These are phyloP conservation scores for Galerucella calmariensis DNA, from an alignment of 2,888 invertebrate genomes.

Conservation along the genomic window DNA sequence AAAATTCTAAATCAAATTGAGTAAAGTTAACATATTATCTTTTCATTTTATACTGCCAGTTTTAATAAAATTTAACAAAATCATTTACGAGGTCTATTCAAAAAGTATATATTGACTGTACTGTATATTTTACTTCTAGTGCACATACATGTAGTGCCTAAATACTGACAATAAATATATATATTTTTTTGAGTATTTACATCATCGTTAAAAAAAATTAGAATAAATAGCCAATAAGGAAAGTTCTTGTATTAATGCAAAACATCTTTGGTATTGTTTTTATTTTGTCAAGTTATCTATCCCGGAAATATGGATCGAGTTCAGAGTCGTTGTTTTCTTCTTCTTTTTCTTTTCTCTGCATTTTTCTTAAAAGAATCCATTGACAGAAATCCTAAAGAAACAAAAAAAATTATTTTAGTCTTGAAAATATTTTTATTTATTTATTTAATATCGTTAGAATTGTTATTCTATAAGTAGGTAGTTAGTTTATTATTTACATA, in stretches of 20 bases:
- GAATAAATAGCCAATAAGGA: slow-evolving; percentile 14
- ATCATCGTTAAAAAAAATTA: slow-evolving; percentile 28
- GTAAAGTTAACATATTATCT: not conserved
- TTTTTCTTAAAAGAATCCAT: slow-evolving; percentile 10
- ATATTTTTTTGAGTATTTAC: slow-evolving; percentile 51
- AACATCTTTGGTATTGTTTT: slow-evolving; percentile 55
- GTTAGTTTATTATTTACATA: slow-evolving; percentile 26
- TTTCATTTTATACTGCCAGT: too few species aligned
- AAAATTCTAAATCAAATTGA: not conserved
- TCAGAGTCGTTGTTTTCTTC: slow-evolving; percentile 29
- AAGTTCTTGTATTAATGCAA: slow-evolving; percentile 48
- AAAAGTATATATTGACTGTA: slow-evolving; percentile 15
- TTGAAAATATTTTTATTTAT: not conserved
- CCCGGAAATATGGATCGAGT: slow-evolving; percentile 21
- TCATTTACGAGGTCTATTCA: not conserved
- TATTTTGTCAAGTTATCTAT: slow-evolving; percentile 37
- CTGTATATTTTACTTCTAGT: slow-evolving; percentile 40
- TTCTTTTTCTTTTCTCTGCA: slow-evolving; percentile 24
- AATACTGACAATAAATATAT: slow-evolving; percentile 43
- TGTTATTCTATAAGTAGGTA: not conserved
- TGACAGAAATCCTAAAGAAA: slow-evolving; percentile 25
- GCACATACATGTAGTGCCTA: slow-evolving; percentile 39
- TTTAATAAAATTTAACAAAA: too few species aligned
- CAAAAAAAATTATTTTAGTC: not conserved
- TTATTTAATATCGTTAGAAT: not conserved